Evolutionary conservation across 2,888 invertebrate species (phyloP).

Genomic region (Magallana nippona): DNA sequence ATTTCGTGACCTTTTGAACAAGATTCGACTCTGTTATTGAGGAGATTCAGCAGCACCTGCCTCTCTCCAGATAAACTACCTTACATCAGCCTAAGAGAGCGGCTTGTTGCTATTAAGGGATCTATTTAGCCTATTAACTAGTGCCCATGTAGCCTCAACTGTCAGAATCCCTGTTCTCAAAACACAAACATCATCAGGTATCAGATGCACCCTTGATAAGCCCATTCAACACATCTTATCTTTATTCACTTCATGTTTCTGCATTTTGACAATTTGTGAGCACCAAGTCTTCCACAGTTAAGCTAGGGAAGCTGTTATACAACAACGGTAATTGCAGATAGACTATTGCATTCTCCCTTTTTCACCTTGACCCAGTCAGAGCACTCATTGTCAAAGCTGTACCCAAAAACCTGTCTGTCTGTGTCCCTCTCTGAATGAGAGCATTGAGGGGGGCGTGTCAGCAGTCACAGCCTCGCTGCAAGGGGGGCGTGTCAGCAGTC

Average conservation of each 20-base stretch:
- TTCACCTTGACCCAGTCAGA: too few relatives aligned
- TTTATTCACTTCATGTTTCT: background rate
- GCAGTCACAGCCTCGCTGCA: too few relatives aligned
- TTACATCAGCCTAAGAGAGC: background rate
- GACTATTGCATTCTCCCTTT: too few relatives aligned
- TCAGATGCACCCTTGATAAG: background rate
- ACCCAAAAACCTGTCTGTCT: constrained; percentile 22
- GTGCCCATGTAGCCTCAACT: background rate
- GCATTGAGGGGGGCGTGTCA: background rate
- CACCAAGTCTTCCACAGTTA: background rate
- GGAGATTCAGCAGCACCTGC: background rate
- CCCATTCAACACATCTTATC: constrained; percentile 7
- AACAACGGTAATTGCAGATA: too few relatives aligned
- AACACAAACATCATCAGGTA: background rate
- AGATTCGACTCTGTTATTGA: background rate
- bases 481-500: too few relatives aligned
- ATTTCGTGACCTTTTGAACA: constrained; percentile 22
- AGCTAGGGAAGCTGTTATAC: background rate
- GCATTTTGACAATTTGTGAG: background rate
- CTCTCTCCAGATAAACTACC: background rate
- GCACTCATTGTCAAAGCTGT: background rate
- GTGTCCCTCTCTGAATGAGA: constrained; percentile 2
- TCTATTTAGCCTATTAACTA: background rate
- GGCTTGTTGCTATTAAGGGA: background rate
- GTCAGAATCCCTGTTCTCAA: background rate